These are phyloP conservation scores for Aulostomus chinensis DNA, from an alignment of 2,797 vertebrate genomes.

Conservation along the genomic window DNA sequence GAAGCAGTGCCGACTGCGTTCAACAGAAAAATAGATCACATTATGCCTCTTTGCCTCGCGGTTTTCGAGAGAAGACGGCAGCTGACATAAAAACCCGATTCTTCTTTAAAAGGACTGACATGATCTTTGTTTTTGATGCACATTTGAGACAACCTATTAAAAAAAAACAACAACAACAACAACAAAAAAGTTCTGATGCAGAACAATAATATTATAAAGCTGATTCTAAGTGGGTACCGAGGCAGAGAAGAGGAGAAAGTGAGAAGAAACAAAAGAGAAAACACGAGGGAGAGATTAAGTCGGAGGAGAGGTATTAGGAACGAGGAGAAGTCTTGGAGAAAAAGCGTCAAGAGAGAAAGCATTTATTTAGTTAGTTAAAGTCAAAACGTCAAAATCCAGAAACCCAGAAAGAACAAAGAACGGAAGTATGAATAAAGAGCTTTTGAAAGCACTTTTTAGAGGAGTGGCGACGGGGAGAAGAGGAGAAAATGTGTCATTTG, in stretches of 20 bases:
- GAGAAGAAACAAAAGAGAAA: slow-evolving; percentile 2
- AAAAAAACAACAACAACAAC: not conserved
- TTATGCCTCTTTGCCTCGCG: no score
- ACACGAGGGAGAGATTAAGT: not conserved
- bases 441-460: slow-evolving; percentile 25
- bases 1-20: no score
- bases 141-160: not conserved
- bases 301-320: not conserved
- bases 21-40: no score
- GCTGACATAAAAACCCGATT: no score
- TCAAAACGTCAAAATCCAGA: slow-evolving; percentile 25
- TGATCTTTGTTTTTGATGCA: no score
- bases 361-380: slow-evolving; percentile 31
- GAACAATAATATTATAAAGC: not conserved
- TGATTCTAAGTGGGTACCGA: not conserved
- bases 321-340: not conserved
- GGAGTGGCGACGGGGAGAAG: slow-evolving; percentile 23
- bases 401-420: slow-evolving; percentile 13
- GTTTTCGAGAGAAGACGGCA: no score
- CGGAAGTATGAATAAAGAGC: slow-evolving; percentile 35
- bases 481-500: slow-evolving; percentile 51
- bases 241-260: not conserved
- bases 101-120: no score
- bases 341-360: not conserved
- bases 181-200: not conserved